A percentile compares a stretch with the other conserved stretches of the same genome.
These are phyloP conservation scores for Rynchops niger DNA, from an alignment of 2,113 vertebrate genomes.

Conservation along the genomic window DNA sequence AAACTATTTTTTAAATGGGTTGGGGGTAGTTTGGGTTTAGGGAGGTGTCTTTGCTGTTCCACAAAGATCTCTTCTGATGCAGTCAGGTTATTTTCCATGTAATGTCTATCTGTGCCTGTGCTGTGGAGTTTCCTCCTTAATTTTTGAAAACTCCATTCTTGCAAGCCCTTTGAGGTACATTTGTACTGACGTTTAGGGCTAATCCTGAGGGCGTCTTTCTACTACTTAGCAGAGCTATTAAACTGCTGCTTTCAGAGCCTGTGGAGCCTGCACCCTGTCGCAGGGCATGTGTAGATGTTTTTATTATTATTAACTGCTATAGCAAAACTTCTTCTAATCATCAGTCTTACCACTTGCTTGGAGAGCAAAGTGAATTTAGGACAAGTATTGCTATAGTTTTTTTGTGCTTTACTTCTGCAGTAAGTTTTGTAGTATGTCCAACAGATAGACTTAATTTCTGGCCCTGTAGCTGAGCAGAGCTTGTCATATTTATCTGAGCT, in stretches of 20 bases:
- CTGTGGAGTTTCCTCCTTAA: not conserved
- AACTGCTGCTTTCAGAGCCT: not conserved
- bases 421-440: not conserved
- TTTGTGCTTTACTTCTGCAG: not conserved
- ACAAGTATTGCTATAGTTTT: not conserved
- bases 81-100: not conserved
- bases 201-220: not conserved
- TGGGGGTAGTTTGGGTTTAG: not conserved
- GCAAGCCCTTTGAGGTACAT: not conserved
- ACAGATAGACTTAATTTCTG: fast-evolving
- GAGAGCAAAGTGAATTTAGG: not conserved
- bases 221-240: not conserved
- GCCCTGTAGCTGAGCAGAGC: not conserved
- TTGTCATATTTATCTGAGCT: not conserved
- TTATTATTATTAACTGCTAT: not conserved
- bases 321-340: not conserved
- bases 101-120: not conserved
- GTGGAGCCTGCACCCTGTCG: not conserved
- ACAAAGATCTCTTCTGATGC: not conserved
- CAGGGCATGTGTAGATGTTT: not conserved
- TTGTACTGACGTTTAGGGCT: conserved; percentile 9
- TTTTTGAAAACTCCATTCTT: not conserved
- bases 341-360: not conserved
- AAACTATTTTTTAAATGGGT: not conserved
- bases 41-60: not conserved